Evolutionary conservation across 2,888 invertebrate genomes (phyloP), one percentile per base, ranked within the genome.

Genomic region (Ctena decussata): DNA sequence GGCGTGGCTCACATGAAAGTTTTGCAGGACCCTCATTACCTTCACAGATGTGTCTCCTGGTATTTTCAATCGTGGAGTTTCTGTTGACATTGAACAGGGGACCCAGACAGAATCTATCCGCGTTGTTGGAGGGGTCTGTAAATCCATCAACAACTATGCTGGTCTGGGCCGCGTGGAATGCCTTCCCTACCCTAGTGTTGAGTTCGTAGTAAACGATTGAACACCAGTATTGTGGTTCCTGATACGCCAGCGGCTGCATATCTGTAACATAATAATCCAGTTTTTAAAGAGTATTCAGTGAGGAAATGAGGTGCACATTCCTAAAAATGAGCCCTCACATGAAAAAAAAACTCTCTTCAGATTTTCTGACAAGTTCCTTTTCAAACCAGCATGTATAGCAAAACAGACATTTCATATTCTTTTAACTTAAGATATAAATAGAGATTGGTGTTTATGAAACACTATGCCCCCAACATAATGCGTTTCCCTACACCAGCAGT

Each of bases 11-110:
- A 15, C 18, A 46, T 15, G 24, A 82, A 32, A 57, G 90, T 85
- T 91, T 93, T 99, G n/a, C n/a, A n/a, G n/a, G n/a, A n/a, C n/a
- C n/a, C n/a, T n/a, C n/a, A n/a, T 85, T 91, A 93, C 99, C 99
- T 96, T 98, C 98, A 78, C 99, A 99, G 96, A 99, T 99, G 96
- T 99, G 99, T 92, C 99, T 97, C 93, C 99, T 97, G 24, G 99
- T 99, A 95, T 99, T 99, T 96, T 99, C 99, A 93, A 99, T 99
- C 18, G 99, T 99, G n/a, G n/a, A n/a, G n/a, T n/a, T n/a, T n/a
- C n/a, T n/a, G n/a, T n/a, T n/a, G n/a, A n/a, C n/a, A n/a, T 99
- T 99, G 89, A 99, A 99, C 90, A 99, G 96, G 94, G 99, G 98
- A 0, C 99, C 99, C 69, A 99, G 97, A 94, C 99, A 99, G 96